Conservation (phyloP, 64 coral and sea anemone species). For the Montipora cactus region DNA sequence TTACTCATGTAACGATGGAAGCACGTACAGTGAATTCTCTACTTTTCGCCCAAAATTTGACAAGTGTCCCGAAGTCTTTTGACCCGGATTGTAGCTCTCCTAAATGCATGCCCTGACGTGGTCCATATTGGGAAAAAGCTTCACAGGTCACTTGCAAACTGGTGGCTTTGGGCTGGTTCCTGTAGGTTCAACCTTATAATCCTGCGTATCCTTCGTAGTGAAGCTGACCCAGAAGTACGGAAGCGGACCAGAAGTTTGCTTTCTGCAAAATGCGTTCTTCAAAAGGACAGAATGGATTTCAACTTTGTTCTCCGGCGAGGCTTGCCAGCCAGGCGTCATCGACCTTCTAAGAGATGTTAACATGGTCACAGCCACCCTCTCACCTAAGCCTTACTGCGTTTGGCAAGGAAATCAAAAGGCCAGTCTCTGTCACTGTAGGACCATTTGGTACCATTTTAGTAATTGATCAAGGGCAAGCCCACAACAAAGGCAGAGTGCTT, state of each 20-base stretch:
- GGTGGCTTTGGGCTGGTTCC: constrained; percentile 1
- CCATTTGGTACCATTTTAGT: no score
- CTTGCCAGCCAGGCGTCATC: background rate
- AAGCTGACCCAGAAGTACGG: background rate
- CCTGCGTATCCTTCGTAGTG: background rate
- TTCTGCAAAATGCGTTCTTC: background rate
- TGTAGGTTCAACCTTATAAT: background rate
- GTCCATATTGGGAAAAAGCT: background rate
- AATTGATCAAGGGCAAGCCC: no score
- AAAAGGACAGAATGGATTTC: background rate
- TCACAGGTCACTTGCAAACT: background rate
- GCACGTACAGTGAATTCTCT: no score
- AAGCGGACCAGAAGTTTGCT: background rate
- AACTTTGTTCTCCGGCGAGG: background rate
- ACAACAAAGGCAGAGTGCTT: no score
- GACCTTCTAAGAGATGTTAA: background rate
- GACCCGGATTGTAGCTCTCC: no score
- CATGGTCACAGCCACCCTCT: background rate
- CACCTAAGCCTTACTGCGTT: background rate
- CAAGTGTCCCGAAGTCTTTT: no score
- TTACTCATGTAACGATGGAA: no score
- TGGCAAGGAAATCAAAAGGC: background rate
- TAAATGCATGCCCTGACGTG: background rate
- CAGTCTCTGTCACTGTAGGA: no score
- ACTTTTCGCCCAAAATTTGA: no score